Evolutionary conservation across 2,888 invertebrate genomes (phyloP).

Genomic region (Sialis fuliginosa): DNA sequence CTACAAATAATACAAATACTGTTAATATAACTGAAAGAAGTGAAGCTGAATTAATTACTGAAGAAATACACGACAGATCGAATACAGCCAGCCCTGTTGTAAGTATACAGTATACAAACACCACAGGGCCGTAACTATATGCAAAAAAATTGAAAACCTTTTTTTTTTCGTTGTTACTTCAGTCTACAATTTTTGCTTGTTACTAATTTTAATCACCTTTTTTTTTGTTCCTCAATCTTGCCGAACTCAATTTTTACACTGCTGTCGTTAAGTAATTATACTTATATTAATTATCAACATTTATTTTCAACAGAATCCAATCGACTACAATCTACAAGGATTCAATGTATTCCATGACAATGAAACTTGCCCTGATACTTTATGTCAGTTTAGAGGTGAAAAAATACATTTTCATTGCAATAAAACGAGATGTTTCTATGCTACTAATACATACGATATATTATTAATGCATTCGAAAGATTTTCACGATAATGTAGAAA

Average conservation of each 20-base stretch:
- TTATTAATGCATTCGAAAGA: slow-evolving; percentile 71
- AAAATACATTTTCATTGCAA: slow-evolving; percentile 75
- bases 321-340: slow-evolving; percentile 40
- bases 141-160: too few species aligned
- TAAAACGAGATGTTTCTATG: slow-evolving; percentile 63
- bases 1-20: not conserved
- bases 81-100: slow-evolving; percentile 22
- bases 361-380: slow-evolving; percentile 53
- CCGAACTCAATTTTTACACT: too few species aligned
- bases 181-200: too few species aligned
- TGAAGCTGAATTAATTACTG: not conserved
- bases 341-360: slow-evolving; percentile 41
- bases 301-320: slow-evolving; percentile 15
- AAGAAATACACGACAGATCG: slow-evolving; percentile 19
- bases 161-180: too few species aligned
- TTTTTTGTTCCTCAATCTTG: too few species aligned
- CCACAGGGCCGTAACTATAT: too few species aligned
- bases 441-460: slow-evolving; percentile 59
- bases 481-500: slow-evolving; percentile 66
- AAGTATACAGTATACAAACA: slow-evolving; percentile 17
- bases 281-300: not conserved
- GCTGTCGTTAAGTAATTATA: not conserved
- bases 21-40: not conserved
- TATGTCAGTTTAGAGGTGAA: slow-evolving; percentile 48
- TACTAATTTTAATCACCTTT: too few species aligned